Base-by-base conservation (phyloP, 2,888 invertebrate genomes). In the Drosophila vallismaia region DNA sequence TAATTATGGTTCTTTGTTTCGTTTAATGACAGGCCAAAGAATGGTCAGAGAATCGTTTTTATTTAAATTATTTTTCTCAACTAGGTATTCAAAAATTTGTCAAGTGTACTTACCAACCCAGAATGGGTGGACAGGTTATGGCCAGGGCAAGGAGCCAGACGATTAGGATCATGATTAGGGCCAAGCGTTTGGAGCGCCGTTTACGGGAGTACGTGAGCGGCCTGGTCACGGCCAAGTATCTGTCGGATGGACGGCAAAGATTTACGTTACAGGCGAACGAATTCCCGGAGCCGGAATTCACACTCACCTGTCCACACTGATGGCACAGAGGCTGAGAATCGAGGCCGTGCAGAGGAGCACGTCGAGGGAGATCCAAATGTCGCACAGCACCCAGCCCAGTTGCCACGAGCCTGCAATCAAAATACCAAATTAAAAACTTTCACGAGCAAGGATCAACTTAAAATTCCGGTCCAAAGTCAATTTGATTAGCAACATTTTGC, bases 281-380 rank as follows among this genome's bases (percentile, higher is more conserved):
- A 40, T 28, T 14, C 24, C 24, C 9, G n/a, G 33, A 8, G 10
- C 26, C 36, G 97, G 98, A 75, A 98, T 95, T 96, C 96, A 90
- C 96, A 96, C 60, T 62, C 59, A 62, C 60, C 60, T 62, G 60
- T 97, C 96, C 75, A 98, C 94, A 86, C 97, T 97, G 92, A 98
- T 98, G 69, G 97, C 98, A 90, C 98, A 98, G 71, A 98, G 93
- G 79, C 97, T 97, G 28, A 98, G 93, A 88, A 98, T 98, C 67
- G 97, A 98, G 0, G 98, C 97, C 0, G 98, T 98, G 92, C 98
- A 98, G 54, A 98, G 94, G 73, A 98, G 94, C 56, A 99, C 97
- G 92, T 99, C 99, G 92, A 94, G 93, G 83, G 97, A 98, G 74
- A 98, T 95, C 98, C 98, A 99, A 74, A 96, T 95, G 89, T 97